Base-by-base conservation (phyloP, 2,797 vertebrate species). In the Anguilla megastoma region DNA sequence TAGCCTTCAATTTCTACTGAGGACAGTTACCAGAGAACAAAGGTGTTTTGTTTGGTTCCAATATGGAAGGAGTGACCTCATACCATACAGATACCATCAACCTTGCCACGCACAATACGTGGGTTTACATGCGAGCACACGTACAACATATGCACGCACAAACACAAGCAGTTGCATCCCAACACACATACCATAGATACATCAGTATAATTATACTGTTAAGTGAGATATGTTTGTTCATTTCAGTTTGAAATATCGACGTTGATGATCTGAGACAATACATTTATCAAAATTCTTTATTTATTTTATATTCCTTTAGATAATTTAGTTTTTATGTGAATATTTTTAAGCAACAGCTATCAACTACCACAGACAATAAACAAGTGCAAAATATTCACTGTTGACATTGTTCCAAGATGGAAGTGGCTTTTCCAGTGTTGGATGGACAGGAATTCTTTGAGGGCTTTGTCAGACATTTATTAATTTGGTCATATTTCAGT, bases 391-490 rank as follows among this genome's bases (percentile, higher is more conserved):
- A 93, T 93, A 92, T 92, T 87, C 86, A 58, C 79, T 86, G 63
- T 93, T 93, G 90, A 86, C 90, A 91, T 90, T 92, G 91, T 92
- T 90, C 88, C 89, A 90, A 87, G 87, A 88, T 91, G 91, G 86
- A 92, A 91, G 90, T 91, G 87, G 88, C 91, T 92, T 90, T 89
- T 86, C 85, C 85, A 50, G 83, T 91, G 91, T 91, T 90, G 89
- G 83, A 92, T 88, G 90, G 90, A 91, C 91, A 89, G 90, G 87
- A 90, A 90, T 88, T 92, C 89, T 91, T 85, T 86, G 90, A 91
- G 90, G 89, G 83, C 89, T 91, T 91, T 91, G 91, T 93, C 91
- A 92, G 91, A 91, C 90, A 88, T 92, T 92, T 93, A 92, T 93
- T 93, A 93, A 92, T 92, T 90, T 89, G 89, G 90, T 90, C 90